phyloP scores from a whole-genome alignment of 2,797 vertebrate genomes.

The Hyperoplus lanceolatus region DNA sequence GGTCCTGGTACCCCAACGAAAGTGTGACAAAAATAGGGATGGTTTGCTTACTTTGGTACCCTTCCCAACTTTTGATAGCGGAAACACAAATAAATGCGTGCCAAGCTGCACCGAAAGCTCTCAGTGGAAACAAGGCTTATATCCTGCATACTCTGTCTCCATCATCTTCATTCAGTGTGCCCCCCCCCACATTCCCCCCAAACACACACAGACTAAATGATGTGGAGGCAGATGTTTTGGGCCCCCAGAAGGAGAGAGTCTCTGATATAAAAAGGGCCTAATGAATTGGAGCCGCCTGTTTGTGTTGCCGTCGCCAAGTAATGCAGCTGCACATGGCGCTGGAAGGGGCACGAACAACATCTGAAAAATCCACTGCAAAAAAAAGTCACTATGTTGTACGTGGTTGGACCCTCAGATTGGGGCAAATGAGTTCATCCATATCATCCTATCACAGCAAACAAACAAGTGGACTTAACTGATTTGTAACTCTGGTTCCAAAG shows the following conservation, averaged over 20 bases:
- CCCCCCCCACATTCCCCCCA: slow-evolving; percentile 6
- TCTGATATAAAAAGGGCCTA: slow-evolving; percentile 83
- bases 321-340: slow-evolving; percentile 79
- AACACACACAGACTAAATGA: slow-evolving; percentile 56
- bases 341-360: slow-evolving; percentile 75
- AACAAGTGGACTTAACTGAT: slow-evolving; percentile 54
- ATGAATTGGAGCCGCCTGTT: slow-evolving; percentile 85
- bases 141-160: slow-evolving; percentile 25
- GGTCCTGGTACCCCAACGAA: no score
- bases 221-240: slow-evolving; percentile 83
- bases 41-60: no score
- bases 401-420: slow-evolving; percentile 52
- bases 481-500: slow-evolving; percentile 48
- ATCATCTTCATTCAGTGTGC: slow-evolving; percentile 48
- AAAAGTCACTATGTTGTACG: slow-evolving; percentile 50
- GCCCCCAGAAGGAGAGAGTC: slow-evolving; percentile 80
- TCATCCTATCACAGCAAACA: slow-evolving; percentile 60
- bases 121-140: no score
- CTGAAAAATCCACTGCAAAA: slow-evolving; percentile 42
- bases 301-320: slow-evolving; percentile 81
- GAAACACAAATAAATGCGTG: no score
- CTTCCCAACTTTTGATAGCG: no score
- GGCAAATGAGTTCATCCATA: slow-evolving; percentile 66
- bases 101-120: no score
- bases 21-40: no score